Conservation (phyloP, 2,113 vertebrate species). For the Silurus glanis region DNA sequence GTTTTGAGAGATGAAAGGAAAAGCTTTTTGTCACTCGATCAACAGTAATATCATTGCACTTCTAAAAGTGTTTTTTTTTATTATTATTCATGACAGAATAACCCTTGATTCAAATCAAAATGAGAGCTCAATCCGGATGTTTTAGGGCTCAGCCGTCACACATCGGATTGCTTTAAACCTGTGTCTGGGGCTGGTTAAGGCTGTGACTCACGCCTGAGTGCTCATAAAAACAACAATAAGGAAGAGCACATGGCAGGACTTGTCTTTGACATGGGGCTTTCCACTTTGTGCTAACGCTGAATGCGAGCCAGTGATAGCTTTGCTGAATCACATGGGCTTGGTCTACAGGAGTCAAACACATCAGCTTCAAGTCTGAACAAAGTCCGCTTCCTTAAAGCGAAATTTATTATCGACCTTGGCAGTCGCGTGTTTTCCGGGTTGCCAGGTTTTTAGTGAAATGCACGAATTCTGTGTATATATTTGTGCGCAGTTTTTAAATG, state of each 20-base stretch:
- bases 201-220: slow-evolving; percentile 42
- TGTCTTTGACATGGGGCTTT: slow-evolving; percentile 55
- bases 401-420: slow-evolving; percentile 37
- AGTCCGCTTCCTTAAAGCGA: slow-evolving; percentile 41
- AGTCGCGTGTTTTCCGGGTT: slow-evolving; percentile 37
- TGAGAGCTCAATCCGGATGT: neutral
- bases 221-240: slow-evolving; percentile 43
- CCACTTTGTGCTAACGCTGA: slow-evolving; percentile 36
- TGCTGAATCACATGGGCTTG: slow-evolving; percentile 54
- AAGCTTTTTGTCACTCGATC: neutral
- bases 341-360: slow-evolving; percentile 36
- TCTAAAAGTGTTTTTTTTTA: neutral
- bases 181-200: slow-evolving; percentile 18
- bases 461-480: too few species aligned
- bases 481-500: too few species aligned
- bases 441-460: neutral
- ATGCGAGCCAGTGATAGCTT: slow-evolving; percentile 20
- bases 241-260: slow-evolving; percentile 42
- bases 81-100: neutral
- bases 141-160: neutral
- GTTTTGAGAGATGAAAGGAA: neutral
- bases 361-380: slow-evolving; percentile 38
- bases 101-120: neutral
- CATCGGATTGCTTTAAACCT: neutral
- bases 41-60: neutral